phyloP scores from a whole-genome alignment of 1,140 invertebrate genomes.

The Drosophila cardini region DNA sequence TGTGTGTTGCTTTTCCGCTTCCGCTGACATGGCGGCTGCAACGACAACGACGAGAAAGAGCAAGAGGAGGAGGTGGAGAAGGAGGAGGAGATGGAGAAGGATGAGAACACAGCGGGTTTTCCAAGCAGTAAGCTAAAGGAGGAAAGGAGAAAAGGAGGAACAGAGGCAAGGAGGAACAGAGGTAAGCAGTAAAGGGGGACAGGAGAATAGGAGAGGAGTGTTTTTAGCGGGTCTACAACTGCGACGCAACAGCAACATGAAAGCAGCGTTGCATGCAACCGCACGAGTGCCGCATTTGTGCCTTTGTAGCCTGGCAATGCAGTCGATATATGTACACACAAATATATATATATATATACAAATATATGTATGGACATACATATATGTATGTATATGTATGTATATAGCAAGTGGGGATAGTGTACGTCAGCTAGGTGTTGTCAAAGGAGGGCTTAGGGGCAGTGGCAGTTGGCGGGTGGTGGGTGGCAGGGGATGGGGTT shows the following conservation, averaged over 20 bases:
- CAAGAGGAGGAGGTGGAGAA: not conserved
- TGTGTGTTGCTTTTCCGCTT: constrained; percentile 81
- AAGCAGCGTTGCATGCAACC: constrained; percentile 81
- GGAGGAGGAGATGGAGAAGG: not conserved
- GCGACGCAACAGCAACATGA: constrained; percentile 59
- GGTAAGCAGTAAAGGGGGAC: not conserved
- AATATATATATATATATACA: not conserved
- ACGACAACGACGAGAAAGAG: constrained; percentile 28
- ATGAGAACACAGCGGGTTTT: constrained; percentile 44
- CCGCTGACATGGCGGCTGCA: constrained; percentile 76
- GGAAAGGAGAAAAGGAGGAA: not conserved
- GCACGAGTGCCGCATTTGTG: constrained; percentile 78
- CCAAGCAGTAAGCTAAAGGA: no score
- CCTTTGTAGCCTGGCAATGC: constrained; percentile 63
- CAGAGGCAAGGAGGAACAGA: no score
- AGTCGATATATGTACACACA: constrained; percentile 1
- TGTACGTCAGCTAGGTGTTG: not conserved
- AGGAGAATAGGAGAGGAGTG: not conserved
- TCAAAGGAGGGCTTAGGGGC: not conserved
- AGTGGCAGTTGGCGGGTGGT: constrained; percentile 2
- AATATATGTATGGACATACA: not conserved
- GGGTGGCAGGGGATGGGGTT: not conserved
- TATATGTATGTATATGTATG: not conserved
- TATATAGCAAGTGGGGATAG: not conserved
- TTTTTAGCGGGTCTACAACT: constrained; percentile 17